Evolutionary conservation across 2,797 vertebrate genomes (phyloP), one percentile per base, ranked within the genome.

Genomic region (Meda fulgida): DNA sequence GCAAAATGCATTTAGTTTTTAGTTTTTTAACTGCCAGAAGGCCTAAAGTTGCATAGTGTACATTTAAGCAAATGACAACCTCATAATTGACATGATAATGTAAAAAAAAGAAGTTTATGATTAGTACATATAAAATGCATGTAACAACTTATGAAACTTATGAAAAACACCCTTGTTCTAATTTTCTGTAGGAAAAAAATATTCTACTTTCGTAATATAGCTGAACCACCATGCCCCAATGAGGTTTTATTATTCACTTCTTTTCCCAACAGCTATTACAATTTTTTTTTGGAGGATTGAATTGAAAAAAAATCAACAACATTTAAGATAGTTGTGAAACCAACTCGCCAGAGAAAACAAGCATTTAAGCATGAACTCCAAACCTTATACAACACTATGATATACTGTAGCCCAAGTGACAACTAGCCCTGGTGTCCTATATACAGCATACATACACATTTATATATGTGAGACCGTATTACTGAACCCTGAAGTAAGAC

Each of bases 351-450:
- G 63, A 51, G 76, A 78, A 78, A n/a, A 36, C 7, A 69, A 80
- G 63, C 29, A 78, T 78, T 60, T 43, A 16, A 40, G n/a, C 55
- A 43, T 78, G n/a, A 38, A 80, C 29, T 67, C 78, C 78, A 80
- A 51, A 67, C 29, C 2, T 16, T 23, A 26, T 48, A 18, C 70
- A 26, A 18, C 53, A n/a, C 26, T 34, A 21, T 21, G 43, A 67
- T 66, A 66, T 80, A 48, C 29, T 67, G 26, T 10, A 48, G 63
- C 11, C 43, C 19, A 18, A 53, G 13, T 69, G 46, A 69, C 7
- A 36, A 36, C 29, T 78, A 63, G 3, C 55, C n/a, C 23, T 0
- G 5, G 34, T 40, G 18, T 78, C n/a, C 36, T 43, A 43, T 18
- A 18, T 43, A 29, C 14, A 69, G 63, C 14, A 65, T 18, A 58